These are phyloP conservation scores for Orchesellides sinensis DNA, from an alignment of 2,888 invertebrate species.

Conservation along the genomic window DNA sequence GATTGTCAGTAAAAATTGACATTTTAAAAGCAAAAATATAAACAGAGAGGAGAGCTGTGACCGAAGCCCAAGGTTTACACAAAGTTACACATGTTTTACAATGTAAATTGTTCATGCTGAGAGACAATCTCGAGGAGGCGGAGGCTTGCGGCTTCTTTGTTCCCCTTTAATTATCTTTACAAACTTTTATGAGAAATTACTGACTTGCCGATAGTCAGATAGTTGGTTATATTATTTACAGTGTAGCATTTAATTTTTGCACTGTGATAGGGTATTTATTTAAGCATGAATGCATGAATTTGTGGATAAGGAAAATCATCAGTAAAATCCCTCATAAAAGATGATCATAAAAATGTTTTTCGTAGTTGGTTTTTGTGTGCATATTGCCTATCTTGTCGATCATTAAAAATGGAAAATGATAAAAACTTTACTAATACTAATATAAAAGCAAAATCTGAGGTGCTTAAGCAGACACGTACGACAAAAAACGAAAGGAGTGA, in stretches of 20 bases:
- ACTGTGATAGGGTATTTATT: too few species aligned
- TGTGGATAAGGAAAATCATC: background rate
- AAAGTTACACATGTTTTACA: too few species aligned
- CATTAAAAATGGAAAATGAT: too few species aligned
- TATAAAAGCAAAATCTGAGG: too few species aligned
- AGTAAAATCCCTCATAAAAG: background rate
- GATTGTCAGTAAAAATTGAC: slow-evolving; percentile 25
- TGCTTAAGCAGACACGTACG: background rate
- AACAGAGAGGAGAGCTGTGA: background rate
- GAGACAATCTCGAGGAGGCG: background rate
- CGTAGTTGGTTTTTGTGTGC: background rate
- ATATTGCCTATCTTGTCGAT: too few species aligned
- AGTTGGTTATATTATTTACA: too few species aligned
- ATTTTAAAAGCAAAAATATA: slow-evolving; percentile 29
- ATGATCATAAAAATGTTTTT: background rate
- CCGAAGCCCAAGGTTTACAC: too few species aligned
- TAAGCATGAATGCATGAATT: background rate
- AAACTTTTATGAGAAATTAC: slow-evolving; percentile 1
- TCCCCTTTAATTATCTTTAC: slow-evolving; percentile 2
- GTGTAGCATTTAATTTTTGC: too few species aligned
- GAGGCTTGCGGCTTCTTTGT: slow-evolving; percentile 16
- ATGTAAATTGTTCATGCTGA: too few species aligned
- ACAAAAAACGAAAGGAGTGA: slow-evolving; percentile 44
- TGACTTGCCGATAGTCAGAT: too few species aligned
- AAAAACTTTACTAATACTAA: too few species aligned